These are phyloP conservation scores for Caenorhabditis japonica DNA, from an alignment of 2,888 invertebrate species.

Conservation along the genomic window DNA sequence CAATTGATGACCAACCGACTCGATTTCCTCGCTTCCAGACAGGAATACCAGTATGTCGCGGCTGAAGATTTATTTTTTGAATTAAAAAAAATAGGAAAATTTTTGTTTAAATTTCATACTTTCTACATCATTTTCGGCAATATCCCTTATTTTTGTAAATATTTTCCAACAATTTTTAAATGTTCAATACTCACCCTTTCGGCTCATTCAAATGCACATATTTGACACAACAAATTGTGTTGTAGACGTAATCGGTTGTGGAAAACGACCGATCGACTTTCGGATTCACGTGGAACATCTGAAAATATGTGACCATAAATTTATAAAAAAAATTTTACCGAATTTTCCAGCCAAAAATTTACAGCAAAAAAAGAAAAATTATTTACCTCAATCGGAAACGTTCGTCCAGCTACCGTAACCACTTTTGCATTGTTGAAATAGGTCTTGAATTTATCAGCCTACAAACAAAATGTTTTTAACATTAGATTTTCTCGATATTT, in stretches of 20 bases:
- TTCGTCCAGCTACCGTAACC: constrained; percentile 90
- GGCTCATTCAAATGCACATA: constrained; percentile 78
- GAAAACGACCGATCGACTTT: constrained; percentile 44
- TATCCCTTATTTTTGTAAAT: neutral
- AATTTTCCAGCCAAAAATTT: no score
- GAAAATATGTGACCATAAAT: no score
- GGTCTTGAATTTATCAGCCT: constrained; percentile 86
- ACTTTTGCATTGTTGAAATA: constrained; percentile 91
- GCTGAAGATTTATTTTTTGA: constrained; percentile 9
- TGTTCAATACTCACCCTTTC: constrained; percentile 74
- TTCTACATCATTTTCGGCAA: neutral
- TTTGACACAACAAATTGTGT: constrained; percentile 79
- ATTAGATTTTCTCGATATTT: no score
- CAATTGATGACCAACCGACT: constrained; percentile 77
- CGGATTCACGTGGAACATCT: constrained; percentile 66
- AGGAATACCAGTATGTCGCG: constrained; percentile 80
- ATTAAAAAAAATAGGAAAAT: neutral
- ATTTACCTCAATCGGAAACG: constrained; percentile 82
- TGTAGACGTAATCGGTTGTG: constrained; percentile 78
- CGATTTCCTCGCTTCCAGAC: constrained; percentile 94
- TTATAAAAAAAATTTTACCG: no score
- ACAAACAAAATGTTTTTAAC: constrained; percentile 77
- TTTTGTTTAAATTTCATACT: neutral
- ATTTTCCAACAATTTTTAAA: neutral
- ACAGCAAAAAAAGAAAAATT: constrained; percentile 4